phyloP scores from a whole-genome alignment of 2,888 invertebrate species.

The Pachydiplax longipennis region DNA sequence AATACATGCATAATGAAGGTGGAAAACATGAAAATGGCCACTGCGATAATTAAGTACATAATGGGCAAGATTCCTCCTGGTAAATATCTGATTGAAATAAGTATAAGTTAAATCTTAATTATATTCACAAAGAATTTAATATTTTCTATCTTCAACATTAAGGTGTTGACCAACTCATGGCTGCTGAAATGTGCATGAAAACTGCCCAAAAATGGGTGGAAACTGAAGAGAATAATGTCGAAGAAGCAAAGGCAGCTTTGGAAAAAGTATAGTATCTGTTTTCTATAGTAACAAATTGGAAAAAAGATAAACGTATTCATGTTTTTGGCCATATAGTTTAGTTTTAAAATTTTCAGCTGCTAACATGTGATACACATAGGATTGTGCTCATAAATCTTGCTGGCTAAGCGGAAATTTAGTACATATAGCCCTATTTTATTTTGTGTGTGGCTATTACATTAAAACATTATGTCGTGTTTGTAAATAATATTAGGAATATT shows the following conservation, averaged over 20 bases:
- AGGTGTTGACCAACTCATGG: neutral
- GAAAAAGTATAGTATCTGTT: neutral
- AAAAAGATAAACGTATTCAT: no score
- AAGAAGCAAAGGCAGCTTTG: neutral
- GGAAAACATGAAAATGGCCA: neutral
- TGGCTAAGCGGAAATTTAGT: no score
- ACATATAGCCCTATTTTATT: no score
- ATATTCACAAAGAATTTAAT: neutral
- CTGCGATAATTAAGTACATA: neutral
- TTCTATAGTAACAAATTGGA: neutral
- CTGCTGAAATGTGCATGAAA: neutral
- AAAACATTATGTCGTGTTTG: no score
- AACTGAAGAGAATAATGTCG: neutral
- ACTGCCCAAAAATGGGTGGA: neutral
- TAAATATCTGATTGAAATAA: neutral
- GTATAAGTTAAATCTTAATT: neutral
- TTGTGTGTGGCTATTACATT: no score
- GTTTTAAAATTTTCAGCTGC: no score
- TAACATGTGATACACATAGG: no score
- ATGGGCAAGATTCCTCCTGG: neutral
- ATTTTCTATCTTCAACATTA: neutral
- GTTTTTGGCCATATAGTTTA: no score
- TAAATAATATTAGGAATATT: no score
- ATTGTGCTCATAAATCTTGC: no score
- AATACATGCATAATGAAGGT: neutral